Evolutionary conservation across 2,113 vertebrate species (phyloP).

Genomic region (Campylorhamphus procurvoides): DNA sequence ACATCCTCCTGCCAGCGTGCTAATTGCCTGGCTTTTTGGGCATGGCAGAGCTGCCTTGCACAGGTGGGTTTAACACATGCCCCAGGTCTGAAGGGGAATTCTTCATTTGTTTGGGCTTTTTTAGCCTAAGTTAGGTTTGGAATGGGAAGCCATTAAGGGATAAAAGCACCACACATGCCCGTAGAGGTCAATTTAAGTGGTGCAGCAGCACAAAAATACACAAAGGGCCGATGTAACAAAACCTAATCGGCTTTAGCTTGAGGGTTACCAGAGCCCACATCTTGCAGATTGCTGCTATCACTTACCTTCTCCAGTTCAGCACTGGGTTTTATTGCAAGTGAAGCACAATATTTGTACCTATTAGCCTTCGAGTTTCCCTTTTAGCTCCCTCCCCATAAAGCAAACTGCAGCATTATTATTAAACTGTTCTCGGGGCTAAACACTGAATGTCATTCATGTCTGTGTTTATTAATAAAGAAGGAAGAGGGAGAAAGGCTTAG

Average conservation of each 20-base stretch:
- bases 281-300: constrained; percentile 51
- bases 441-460: constrained; percentile 42
- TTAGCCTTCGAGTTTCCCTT: constrained; percentile 70
- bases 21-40: background rate
- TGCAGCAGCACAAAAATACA: constrained; percentile 67
- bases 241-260: constrained; percentile 71
- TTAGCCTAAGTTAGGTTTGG: constrained; percentile 44
- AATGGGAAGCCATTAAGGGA: constrained; percentile 61
- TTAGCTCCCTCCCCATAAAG: constrained; percentile 56
- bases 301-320: constrained; percentile 54
- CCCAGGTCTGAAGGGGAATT: background rate
- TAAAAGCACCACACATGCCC: constrained; percentile 51
- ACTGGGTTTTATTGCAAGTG: constrained; percentile 69
- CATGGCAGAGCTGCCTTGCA: background rate
- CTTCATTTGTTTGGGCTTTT: background rate
- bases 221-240: constrained; percentile 68
- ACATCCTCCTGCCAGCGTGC: background rate
- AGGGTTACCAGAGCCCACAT: constrained; percentile 70
- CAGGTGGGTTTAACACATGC: background rate
- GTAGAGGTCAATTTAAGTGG: constrained; percentile 74
- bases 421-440: constrained; percentile 64
- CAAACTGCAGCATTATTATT: constrained; percentile 51
- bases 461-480: constrained; percentile 50
- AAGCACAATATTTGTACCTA: constrained; percentile 68
- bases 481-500: constrained; percentile 29